Percentiles rank a stretch among this genome's conserved stretches.
phyloP scores from a whole-genome alignment of 1,140 invertebrate species.

The Trichonephila clavipes region DNA sequence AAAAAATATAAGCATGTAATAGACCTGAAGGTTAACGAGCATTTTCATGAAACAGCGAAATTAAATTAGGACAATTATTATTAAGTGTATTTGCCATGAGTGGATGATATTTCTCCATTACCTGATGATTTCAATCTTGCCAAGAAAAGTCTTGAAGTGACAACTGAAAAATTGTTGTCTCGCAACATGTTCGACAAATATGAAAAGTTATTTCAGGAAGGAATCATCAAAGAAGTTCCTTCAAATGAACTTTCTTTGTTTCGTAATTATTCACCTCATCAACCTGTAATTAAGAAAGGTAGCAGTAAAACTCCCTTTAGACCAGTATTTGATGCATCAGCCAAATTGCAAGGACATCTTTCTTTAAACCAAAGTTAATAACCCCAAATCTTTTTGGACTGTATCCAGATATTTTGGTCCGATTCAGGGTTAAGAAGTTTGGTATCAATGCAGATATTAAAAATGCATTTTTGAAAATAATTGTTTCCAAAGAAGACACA shows the following conservation, averaged over 20 bases:
- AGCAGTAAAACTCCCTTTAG: background rate
- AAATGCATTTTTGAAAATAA: too few species aligned
- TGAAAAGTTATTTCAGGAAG: background rate
- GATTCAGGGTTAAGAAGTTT: too few species aligned
- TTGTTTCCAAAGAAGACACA: constrained; percentile 66
- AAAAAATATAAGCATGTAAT: constrained; percentile 21
- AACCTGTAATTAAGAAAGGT: background rate
- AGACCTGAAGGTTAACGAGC: background rate
- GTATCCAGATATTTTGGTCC: constrained; percentile 78
- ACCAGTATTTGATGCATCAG: constrained; percentile 3
- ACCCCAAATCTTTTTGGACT: constrained; percentile 79
- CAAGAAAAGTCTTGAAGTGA: too few species aligned
- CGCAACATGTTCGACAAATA: background rate
- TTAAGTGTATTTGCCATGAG: constrained; percentile 9
- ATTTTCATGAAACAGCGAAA: background rate
- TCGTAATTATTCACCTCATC: background rate
- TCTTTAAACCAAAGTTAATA: constrained; percentile 7
- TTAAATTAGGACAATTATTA: background rate
- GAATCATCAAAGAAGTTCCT: background rate
- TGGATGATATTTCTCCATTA: background rate
- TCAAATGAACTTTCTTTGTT: too few species aligned
- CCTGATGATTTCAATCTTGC: background rate
- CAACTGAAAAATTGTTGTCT: background rate
- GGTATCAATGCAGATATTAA: too few species aligned
- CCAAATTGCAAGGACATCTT: background rate